Percentiles rank a stretch among this genome's conserved stretches.
Evolutionary conservation across 1,140 invertebrate genomes (phyloP).

Genomic region (Venustaconcha ellipsiformis): DNA sequence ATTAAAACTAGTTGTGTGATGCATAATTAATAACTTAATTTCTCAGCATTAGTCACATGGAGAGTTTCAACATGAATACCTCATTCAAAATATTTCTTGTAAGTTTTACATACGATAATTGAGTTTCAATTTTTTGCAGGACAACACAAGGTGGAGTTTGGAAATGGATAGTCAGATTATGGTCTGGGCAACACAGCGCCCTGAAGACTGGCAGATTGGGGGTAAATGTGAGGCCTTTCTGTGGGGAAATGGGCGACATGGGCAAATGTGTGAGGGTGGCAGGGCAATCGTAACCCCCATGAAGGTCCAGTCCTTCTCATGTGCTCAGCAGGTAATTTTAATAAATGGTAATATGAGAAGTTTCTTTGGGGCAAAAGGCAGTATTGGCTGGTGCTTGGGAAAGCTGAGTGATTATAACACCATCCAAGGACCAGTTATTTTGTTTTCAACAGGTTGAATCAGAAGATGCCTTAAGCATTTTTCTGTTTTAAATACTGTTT

Average conservation of each 20-base stretch:
- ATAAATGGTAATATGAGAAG: not conserved
- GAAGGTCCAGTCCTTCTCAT: slow-evolving; percentile 60
- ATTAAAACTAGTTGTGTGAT: too few species aligned
- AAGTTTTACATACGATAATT: too few species aligned
- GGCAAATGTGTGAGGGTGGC: slow-evolving; percentile 76
- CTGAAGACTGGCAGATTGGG: slow-evolving; percentile 79
- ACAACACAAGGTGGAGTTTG: slow-evolving; percentile 73
- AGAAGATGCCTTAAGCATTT: too few species aligned
- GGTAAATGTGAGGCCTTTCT: slow-evolving; percentile 76
- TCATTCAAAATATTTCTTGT: too few species aligned
- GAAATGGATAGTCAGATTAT: slow-evolving; percentile 77
- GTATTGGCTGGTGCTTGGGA: too few species aligned
- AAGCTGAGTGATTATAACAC: too few species aligned
- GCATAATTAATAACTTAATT: too few species aligned
- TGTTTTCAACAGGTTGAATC: too few species aligned
- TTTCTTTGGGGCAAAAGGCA: not conserved
- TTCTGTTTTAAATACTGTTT: too few species aligned
- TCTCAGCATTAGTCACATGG: too few species aligned
- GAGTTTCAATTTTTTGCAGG: slow-evolving; percentile 42
- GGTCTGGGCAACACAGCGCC: slow-evolving; percentile 74
- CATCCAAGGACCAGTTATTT: too few species aligned
- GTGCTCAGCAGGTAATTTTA: slow-evolving; percentile 62
- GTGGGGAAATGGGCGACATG: slow-evolving; percentile 77
- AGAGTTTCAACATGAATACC: too few species aligned
- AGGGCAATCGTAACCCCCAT: slow-evolving; percentile 50